Evolutionary conservation across 2,797 vertebrate species (phyloP).

Genomic region (Falco biarmicus): DNA sequence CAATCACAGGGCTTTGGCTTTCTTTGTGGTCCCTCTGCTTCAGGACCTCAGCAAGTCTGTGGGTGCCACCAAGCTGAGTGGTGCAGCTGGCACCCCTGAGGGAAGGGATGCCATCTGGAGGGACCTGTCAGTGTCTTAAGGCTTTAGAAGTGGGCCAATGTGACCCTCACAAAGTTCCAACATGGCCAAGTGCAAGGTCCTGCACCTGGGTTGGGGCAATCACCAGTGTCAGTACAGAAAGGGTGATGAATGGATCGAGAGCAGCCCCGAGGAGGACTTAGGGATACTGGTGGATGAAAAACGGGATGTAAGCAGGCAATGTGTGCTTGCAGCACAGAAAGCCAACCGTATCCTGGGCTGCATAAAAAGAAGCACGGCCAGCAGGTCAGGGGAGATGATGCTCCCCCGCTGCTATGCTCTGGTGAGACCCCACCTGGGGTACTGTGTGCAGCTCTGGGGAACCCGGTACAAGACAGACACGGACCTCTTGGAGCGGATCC

Average conservation of each 20-base stretch:
- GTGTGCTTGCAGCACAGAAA: not conserved
- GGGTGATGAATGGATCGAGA: not conserved
- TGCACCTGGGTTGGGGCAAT: not conserved
- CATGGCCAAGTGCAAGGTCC: not conserved
- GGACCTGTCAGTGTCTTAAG: not conserved
- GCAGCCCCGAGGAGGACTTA: not conserved
- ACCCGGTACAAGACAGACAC: not conserved
- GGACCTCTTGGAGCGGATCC: accelerated
- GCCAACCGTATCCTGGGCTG: not conserved
- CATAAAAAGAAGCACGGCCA: accelerated
- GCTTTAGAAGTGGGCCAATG: not conserved
- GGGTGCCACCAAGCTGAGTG: not conserved
- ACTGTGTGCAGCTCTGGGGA: not conserved
- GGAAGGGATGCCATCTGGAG: not conserved
- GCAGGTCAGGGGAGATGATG: accelerated
- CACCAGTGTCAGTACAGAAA: not conserved
- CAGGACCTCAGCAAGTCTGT: not conserved
- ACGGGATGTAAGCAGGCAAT: not conserved
- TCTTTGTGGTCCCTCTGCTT: not conserved
- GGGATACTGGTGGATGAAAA: not conserved
- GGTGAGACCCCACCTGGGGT: not conserved
- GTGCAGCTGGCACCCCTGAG: not conserved
- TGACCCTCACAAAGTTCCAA: not conserved
- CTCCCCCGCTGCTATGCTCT: not conserved
- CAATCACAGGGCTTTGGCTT: not conserved